phyloP scores from a whole-genome alignment of 2,888 invertebrate genomes.

The Platynereis dumerilii region DNA sequence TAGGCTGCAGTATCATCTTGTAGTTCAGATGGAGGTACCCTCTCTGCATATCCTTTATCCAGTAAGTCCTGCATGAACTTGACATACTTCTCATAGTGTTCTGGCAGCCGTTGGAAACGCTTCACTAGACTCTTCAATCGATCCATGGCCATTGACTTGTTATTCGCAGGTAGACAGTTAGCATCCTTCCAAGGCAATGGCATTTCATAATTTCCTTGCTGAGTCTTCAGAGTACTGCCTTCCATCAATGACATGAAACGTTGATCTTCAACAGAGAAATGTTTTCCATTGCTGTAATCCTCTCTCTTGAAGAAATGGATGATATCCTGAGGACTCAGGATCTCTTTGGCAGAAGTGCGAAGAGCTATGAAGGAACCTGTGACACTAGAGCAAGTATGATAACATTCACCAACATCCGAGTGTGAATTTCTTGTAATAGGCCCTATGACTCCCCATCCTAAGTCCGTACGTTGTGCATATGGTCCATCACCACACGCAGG shows the following conservation, averaged over 20 bases:
- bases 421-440: no score
- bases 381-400: no score
- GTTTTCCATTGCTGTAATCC: no score
- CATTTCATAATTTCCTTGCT: no score
- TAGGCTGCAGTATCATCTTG: slow-evolving; percentile 5
- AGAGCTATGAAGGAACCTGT: no score
- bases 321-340: no score
- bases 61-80: slow-evolving; percentile 14
- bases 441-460: slow-evolving; percentile 27
- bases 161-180: slow-evolving; percentile 2
- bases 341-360: no score
- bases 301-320: no score
- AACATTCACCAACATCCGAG: no score
- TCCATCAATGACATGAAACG: no score
- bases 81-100: slow-evolving; percentile 7
- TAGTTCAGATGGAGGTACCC: slow-evolving; percentile 1
- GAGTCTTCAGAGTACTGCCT: no score
- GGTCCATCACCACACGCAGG: slow-evolving; percentile 35
- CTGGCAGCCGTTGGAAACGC: background rate
- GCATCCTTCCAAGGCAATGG: slow-evolving; percentile 14
- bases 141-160: background rate
- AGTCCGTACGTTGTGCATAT: slow-evolving; percentile 34
- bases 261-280: no score
- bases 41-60: slow-evolving; percentile 17
- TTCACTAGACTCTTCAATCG: background rate